Conservation (phyloP, 2,113 vertebrate species). For the Theristicus caerulescens region DNA sequence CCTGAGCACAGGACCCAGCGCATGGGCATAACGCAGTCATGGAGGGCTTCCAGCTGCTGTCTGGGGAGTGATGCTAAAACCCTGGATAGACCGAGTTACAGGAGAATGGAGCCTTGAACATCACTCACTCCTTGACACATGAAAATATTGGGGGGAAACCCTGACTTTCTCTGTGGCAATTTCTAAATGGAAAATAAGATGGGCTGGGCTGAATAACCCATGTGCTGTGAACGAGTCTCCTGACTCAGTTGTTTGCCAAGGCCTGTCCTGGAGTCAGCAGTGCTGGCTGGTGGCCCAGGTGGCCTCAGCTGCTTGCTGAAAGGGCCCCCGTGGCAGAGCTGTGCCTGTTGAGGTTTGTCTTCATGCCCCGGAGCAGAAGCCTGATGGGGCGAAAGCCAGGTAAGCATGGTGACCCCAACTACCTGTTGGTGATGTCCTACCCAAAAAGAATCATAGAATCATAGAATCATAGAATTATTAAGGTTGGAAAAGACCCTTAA, state of each 20-base stretch:
- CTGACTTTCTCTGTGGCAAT: background rate
- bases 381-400: background rate
- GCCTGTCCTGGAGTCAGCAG: background rate
- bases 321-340: background rate
- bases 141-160: background rate
- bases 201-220: background rate
- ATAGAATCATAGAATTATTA: too few relatives aligned
- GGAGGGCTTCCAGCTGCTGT: background rate
- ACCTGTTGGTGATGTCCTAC: background rate
- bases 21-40: rapidly evolving
- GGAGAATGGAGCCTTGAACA: background rate
- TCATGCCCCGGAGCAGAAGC: background rate
- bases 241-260: background rate
- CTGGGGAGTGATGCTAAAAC: background rate
- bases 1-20: background rate
- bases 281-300: background rate
- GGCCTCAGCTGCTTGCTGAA: background rate
- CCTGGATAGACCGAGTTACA: background rate
- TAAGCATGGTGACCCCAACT: background rate
- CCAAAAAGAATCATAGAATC: background rate
- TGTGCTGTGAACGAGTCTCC: background rate
- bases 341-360: background rate
- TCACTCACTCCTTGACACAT: background rate
- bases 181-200: background rate
- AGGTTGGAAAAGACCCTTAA: too few relatives aligned